Evolutionary conservation across 1,140 invertebrate genomes (phyloP), one percentile per base, ranked within the genome.

Genomic region (Achroia grisella): DNA sequence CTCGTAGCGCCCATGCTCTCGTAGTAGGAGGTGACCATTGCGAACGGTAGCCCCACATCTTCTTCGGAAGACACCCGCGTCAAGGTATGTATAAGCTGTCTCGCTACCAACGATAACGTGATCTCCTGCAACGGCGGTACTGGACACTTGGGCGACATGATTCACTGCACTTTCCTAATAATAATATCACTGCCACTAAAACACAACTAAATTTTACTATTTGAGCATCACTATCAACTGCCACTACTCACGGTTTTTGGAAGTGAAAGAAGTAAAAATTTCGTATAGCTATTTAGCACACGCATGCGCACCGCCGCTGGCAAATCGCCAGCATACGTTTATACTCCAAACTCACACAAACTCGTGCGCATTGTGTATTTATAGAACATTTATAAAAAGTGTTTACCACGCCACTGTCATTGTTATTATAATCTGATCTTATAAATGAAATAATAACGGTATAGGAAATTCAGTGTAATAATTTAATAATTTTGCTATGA

Each of bases 1-100:
- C 79, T 84, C 0, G 89, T 89, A 4, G 87, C 88, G 13, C 88
- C 88, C 59, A 86, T 77, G 35, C 71, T 80, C 31, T 88, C 79
- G 49, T 89, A 82, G 62, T 89, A 90, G 11, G 88, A 88, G 8
- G 88, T 88, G 8, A 89, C 71, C 61, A 89, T 85, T 0, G 87
- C 87, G 67, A 89, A 89, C 4, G 86, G 74, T 4, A 89, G 68
- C 4, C 77, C 79, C 6, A 87, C 77, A 72, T 90, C 88, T 65
- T 88, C 72, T 11, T 88, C 87, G 2, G 87, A 70, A 17, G 87
- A 76, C 17, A 88, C 76, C 39, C 59, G 64, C 27, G 75, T 62
- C n/a, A 87, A 51, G 6, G 82, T 56, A 61, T 86, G 73, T 15
- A 86, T 83, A 10, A 87, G 59, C 49, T 87, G 86, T 63, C 79